These are phyloP conservation scores for Grammomys dolichurus DNA, from an alignment of 2,113 vertebrate species.

Conservation along the genomic window DNA sequence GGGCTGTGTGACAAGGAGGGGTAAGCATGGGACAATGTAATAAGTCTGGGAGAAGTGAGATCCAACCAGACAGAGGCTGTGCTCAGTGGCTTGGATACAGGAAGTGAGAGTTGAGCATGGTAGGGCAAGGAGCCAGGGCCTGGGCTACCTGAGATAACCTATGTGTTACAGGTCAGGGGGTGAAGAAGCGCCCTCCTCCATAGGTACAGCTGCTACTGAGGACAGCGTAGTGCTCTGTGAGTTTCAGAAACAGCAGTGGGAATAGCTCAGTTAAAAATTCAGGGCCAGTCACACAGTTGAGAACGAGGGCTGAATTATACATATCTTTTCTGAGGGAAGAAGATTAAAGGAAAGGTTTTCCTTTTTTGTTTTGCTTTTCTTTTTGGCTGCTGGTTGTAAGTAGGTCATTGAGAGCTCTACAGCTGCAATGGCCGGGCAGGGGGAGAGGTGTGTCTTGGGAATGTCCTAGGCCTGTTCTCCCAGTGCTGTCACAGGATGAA, in stretches of 20 bases:
- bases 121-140: too few relatives aligned
- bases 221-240: rapidly evolving
- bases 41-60: not conserved
- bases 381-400: constrained; percentile 70
- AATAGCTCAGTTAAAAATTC: constrained; percentile 76
- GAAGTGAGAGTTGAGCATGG: too few relatives aligned
- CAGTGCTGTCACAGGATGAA: not conserved
- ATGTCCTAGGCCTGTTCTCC: not conserved
- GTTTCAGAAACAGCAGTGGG: constrained; percentile 37
- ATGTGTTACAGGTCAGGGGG: not conserved
- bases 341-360: constrained; percentile 78
- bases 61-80: not conserved
- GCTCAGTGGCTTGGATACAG: not conserved
- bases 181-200: not conserved
- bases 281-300: constrained; percentile 43
- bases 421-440: not conserved
- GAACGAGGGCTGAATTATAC: constrained; percentile 76
- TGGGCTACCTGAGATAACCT: rapidly evolving
- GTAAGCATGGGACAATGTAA: not conserved
- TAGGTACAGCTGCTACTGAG: not conserved
- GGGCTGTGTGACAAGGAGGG: not conserved
- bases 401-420: constrained; percentile 73
- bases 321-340: constrained; percentile 75
- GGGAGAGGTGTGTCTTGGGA: rapidly evolving
- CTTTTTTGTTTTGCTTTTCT: constrained; percentile 62